Evolutionary conservation across 2,113 vertebrate species (phyloP).

Genomic region (Leiothrix lutea): DNA sequence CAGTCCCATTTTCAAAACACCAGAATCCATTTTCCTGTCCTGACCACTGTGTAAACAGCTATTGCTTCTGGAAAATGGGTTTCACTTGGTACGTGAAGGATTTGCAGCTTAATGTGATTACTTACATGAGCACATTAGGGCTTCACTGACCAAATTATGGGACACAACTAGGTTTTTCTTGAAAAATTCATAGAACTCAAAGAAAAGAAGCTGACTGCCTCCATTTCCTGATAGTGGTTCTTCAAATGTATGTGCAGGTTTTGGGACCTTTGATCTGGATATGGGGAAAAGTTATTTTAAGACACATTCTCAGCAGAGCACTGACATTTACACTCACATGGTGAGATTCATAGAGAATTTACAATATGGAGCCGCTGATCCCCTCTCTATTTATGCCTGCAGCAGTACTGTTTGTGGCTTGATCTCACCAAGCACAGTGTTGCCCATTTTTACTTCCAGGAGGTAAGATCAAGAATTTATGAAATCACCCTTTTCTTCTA

Average conservation of each 20-base stretch:
- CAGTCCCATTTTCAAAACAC: not conserved
- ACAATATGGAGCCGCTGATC: fast-evolving
- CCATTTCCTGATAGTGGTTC: not conserved
- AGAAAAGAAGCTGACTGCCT: not conserved
- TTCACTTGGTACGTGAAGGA: not conserved
- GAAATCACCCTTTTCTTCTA: not conserved
- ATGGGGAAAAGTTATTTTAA: not conserved
- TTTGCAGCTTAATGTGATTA: not conserved
- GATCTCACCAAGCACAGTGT: not conserved
- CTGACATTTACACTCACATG: not conserved
- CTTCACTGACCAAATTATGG: not conserved
- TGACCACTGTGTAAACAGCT: not conserved
- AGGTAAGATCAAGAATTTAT: not conserved
- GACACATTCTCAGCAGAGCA: not conserved
- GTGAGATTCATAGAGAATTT: not conserved
- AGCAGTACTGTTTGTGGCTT: not conserved
- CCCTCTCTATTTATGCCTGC: not conserved
- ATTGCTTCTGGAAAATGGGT: not conserved
- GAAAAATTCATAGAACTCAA: not conserved
- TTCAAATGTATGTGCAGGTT: fast-evolving
- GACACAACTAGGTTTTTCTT: not conserved
- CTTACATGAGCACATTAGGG: not conserved
- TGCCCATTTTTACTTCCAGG: not conserved
- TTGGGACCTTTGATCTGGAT: not conserved
- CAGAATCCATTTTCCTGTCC: not conserved